phyloP scores from a whole-genome alignment of 2,113 vertebrate genomes.

The Cisticola juncidis region DNA sequence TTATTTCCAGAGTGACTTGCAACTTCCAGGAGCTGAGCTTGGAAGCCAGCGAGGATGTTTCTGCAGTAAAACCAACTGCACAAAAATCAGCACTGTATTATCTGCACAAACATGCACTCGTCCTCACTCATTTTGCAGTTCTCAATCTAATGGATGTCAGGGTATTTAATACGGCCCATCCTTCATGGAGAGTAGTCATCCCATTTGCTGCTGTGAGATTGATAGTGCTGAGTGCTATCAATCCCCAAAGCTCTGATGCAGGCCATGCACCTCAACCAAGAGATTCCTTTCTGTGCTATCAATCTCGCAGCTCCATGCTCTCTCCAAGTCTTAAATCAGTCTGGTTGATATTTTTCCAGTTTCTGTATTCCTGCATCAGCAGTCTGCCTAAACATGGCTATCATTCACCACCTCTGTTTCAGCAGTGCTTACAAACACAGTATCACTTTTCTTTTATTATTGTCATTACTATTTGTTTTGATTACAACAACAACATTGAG shows the following conservation, averaged over 20 bases:
- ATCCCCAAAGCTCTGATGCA: constrained; percentile 79
- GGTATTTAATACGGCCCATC: constrained; percentile 79
- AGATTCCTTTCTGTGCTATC: constrained; percentile 77
- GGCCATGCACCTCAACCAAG: constrained; percentile 78
- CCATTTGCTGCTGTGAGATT: constrained; percentile 79
- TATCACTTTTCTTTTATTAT: constrained; percentile 35
- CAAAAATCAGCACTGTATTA: constrained; percentile 71
- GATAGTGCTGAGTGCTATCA: constrained; percentile 74
- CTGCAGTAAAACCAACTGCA: constrained; percentile 53
- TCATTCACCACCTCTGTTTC: constrained; percentile 70
- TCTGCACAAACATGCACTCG: constrained; percentile 73
- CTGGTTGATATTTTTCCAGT: constrained; percentile 73
- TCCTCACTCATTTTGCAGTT: constrained; percentile 75
- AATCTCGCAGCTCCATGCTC: constrained; percentile 73
- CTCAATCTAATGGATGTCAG: constrained; percentile 81
- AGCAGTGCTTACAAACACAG: constrained; percentile 57
- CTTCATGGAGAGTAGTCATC: constrained; percentile 76
- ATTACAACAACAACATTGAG: not conserved
- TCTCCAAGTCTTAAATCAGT: constrained; percentile 76
- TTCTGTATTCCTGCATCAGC: constrained; percentile 79
- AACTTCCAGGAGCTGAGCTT: not conserved
- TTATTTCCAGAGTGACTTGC: constrained; percentile 12
- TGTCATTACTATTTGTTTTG: constrained; percentile 41
- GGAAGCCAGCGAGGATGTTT: not conserved
- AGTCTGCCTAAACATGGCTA: constrained; percentile 74